Base-by-base conservation (phyloP, 1,140 invertebrate genomes). In the Scaptomyza montana region DNA sequence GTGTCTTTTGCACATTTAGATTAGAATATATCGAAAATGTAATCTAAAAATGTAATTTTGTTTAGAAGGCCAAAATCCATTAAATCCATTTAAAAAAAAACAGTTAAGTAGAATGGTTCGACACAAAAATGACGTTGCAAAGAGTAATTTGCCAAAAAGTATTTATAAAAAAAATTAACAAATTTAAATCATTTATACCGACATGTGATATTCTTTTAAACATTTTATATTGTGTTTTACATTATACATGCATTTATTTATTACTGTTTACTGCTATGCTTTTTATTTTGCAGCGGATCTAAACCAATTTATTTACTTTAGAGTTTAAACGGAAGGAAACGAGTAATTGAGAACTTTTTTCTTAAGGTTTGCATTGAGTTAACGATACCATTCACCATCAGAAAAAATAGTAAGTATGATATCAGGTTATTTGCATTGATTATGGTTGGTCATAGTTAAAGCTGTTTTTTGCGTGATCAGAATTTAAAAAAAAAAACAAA, bases 261-360 rank as follows among this genome's bases (percentile, higher is more conserved):
- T 25, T 9, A 43, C 12, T 12, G 39, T 36, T 36, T 36, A 43
- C 39, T n/a, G 39, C 12, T n/a, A 3, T 41, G 39, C 3, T 43
- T n/a, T 43, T 43, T n/a, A n/a, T 43, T 43, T 43, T 43, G 39
- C 39, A 43, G n/a, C 39, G 39, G 39, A 43, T n/a, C 39, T 43
- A 43, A 43, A 43, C 12, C 39, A 43, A 43, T 43, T 43, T 39
- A 39, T 9, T 12, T n/a, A 41, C 39, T 41, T 4, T 2, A n/a
- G n/a, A 41, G 16, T 25, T 25, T 1, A 2, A 25, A 25, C 21
- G 2, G 2, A 43, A 12, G 39, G 39, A 43, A 43, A 43, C 8
- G 12, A 43, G 10, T 5, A 43, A 43, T 43, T 43, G 39, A 43
- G 39, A 43, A n/a, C n/a, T 43, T 43, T 16, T 16, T 41, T n/a